phyloP scores from a whole-genome alignment of 2,113 vertebrate species.

The Caracal caracal region DNA sequence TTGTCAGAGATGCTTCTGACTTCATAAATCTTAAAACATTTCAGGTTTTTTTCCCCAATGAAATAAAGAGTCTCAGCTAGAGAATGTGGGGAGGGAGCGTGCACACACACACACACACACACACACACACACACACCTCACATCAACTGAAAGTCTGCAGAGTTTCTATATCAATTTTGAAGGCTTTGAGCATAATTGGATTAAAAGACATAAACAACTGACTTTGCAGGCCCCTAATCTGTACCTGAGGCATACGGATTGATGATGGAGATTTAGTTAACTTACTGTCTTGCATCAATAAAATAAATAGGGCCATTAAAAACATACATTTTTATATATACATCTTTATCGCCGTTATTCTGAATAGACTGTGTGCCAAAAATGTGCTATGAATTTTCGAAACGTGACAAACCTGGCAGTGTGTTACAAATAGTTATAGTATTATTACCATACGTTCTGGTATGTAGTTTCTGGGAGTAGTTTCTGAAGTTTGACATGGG shows the following conservation, averaged over 20 bases:
- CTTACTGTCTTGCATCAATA: conserved; percentile 50
- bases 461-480: conserved; percentile 41
- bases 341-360: conserved; percentile 63
- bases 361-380: conserved; percentile 67
- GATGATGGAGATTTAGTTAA: conserved; percentile 48
- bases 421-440: conserved; percentile 72
- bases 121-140: neutral
- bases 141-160: neutral
- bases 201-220: conserved; percentile 57
- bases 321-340: conserved; percentile 61
- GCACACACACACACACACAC: neutral
- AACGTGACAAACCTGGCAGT: conserved; percentile 59
- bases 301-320: conserved; percentile 66
- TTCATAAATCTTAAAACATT: conserved; percentile 35
- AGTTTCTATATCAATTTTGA: neutral
- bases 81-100: neutral
- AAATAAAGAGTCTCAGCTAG: neutral
- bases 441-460: conserved; percentile 71
- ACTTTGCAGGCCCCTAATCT: neutral
- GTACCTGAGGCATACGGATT: neutral
- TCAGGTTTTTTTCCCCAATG: neutral
- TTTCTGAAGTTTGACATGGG: conserved; percentile 78
- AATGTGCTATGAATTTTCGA: conserved; percentile 71
- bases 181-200: conserved; percentile 34
- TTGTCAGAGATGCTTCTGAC: neutral